phyloP scores from a whole-genome alignment of 2,797 vertebrate species.

The Oreortyx pictus region DNA sequence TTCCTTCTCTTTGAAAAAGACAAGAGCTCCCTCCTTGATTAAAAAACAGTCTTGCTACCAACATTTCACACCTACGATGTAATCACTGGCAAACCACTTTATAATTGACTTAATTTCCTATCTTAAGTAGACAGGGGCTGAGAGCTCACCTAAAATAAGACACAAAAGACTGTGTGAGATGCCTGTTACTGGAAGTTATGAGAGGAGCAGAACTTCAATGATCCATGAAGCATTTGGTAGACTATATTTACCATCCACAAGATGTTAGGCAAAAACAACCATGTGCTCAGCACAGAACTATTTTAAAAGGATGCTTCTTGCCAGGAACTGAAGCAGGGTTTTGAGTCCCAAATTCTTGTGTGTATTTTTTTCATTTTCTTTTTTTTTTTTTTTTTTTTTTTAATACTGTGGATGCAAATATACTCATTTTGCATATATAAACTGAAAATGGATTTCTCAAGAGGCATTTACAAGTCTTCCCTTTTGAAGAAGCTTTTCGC shows the following conservation, averaged over 20 bases:
- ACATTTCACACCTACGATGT: background rate
- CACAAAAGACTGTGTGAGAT: background rate
- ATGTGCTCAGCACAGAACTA: background rate
- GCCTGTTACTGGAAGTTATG: background rate
- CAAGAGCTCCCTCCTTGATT: accelerated
- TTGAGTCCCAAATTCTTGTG: background rate
- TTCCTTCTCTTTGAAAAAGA: background rate
- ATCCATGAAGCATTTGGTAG: background rate
- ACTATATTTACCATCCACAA: background rate
- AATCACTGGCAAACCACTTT: background rate
- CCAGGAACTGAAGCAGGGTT: background rate
- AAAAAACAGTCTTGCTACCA: background rate
- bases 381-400: background rate
- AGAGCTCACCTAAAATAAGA: background rate
- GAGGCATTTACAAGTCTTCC: accelerated
- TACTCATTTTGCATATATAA: background rate
- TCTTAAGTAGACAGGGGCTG: background rate
- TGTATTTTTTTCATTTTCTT: background rate
- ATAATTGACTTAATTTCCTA: background rate
- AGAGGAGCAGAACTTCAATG: background rate
- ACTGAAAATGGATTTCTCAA: background rate
- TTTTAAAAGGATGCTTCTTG: background rate
- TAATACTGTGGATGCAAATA: background rate
- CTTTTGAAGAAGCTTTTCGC: background rate
- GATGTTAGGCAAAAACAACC: background rate